Percentiles rank a stretch among this genome's conserved stretches.
Evolutionary conservation across 2,888 invertebrate species (phyloP).

Genomic region (Drosophila suboccidentalis): DNA sequence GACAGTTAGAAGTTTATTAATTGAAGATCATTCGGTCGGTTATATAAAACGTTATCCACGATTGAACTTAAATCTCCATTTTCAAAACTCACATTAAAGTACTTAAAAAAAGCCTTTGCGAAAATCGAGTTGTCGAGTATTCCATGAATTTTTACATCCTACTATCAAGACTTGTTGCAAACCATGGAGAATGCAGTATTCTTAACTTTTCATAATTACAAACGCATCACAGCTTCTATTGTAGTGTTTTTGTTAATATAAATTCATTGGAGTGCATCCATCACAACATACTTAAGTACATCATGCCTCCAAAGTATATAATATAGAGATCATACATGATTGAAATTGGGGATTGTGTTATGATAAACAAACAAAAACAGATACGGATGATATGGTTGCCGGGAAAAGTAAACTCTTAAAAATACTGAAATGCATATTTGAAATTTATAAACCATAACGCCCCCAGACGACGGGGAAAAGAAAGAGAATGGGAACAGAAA

Average conservation of each 20-base stretch:
- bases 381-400: constrained; percentile 61
- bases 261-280: constrained; percentile 9
- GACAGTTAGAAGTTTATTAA: too few species aligned
- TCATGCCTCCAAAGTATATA: constrained; percentile 4
- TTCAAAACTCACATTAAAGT: too few species aligned
- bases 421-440: constrained; percentile 57
- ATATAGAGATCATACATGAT: constrained; percentile 55
- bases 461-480: constrained; percentile 37
- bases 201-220: neutral
- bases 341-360: constrained; percentile 57
- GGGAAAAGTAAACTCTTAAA: constrained; percentile 47
- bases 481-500: constrained; percentile 13
- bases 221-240: constrained; percentile 5
- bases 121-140: too few species aligned
- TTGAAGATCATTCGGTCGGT: too few species aligned
- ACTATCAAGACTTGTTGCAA: neutral
- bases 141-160: too few species aligned
- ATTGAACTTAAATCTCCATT: too few species aligned
- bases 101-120: too few species aligned
- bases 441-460: constrained; percentile 78
- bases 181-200: neutral
- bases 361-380: constrained; percentile 70
- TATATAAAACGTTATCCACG: too few species aligned
- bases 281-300: constrained; percentile 17
- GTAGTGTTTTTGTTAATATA: constrained; percentile 9